Percentiles rank a stretch among this genome's conserved stretches.
phyloP scores from a whole-genome alignment of 2,888 invertebrate species.

The Heteromurus nitidus region DNA sequence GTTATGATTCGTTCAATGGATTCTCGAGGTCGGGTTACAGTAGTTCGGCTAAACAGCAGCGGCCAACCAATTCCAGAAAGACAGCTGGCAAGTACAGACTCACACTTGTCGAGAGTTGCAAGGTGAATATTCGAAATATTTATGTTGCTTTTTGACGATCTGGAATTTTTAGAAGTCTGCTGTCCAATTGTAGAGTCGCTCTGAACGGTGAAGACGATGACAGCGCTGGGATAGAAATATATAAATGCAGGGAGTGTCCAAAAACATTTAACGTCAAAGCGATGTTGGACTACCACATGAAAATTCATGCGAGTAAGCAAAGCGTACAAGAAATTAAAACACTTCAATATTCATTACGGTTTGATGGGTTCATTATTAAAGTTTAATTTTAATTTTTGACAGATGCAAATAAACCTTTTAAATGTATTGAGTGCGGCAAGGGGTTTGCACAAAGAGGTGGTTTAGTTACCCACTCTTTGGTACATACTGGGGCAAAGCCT shows the following conservation, averaged over 20 bases:
- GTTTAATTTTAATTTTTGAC: neutral
- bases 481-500: slow-evolving; percentile 71
- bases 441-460: slow-evolving; percentile 71
- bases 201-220: slow-evolving; percentile 63
- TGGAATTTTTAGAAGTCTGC: slow-evolving; percentile 64
- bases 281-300: slow-evolving; percentile 69
- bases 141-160: slow-evolving; percentile 42
- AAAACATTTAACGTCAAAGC: slow-evolving; percentile 67
- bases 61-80: slow-evolving; percentile 66
- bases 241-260: slow-evolving; percentile 69
- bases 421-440: slow-evolving; percentile 69
- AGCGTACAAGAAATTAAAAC: neutral
- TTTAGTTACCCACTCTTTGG: slow-evolving; percentile 69
- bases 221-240: slow-evolving; percentile 52
- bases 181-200: slow-evolving; percentile 61
- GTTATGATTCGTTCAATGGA: slow-evolving; percentile 71
- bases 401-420: slow-evolving; percentile 68
- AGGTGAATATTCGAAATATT: slow-evolving; percentile 53
- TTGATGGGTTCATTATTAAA: too few relatives aligned
- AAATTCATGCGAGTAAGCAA: slow-evolving; percentile 67
- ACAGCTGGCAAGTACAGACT: slow-evolving; percentile 61
- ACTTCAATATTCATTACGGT: neutral
- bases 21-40: slow-evolving; percentile 69
- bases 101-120: slow-evolving; percentile 63
- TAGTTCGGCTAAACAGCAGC: slow-evolving; percentile 67